phyloP scores from a whole-genome alignment of 2,797 vertebrate genomes.

The Hybognathus amarus region DNA sequence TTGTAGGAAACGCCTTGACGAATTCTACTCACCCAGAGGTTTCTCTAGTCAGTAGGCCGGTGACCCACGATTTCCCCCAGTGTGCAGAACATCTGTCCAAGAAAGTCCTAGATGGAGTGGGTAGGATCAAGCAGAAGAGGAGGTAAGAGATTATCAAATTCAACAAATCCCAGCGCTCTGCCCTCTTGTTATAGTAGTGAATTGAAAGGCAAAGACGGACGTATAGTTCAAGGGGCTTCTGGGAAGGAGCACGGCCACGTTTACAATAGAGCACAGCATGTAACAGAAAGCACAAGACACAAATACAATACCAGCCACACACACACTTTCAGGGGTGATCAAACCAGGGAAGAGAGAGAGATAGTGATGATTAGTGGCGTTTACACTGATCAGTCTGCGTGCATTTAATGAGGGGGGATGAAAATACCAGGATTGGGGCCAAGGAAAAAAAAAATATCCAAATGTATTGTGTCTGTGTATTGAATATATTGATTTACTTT shows the following conservation, averaged over 20 bases:
- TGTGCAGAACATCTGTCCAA: constrained; percentile 94
- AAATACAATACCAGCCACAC: constrained; percentile 61
- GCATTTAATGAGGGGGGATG: constrained; percentile 20
- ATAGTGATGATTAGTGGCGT: constrained; percentile 44
- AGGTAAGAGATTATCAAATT: constrained; percentile 33
- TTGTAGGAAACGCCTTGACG: neutral
- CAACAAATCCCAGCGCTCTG: constrained; percentile 27
- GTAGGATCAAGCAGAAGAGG: constrained; percentile 21
- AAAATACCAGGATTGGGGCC: constrained; percentile 56
- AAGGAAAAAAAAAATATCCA: constrained; percentile 75
- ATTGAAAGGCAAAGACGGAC: constrained; percentile 72
- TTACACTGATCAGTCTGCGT: constrained; percentile 26
- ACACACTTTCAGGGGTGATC: constrained; percentile 58
- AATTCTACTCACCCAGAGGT: constrained; percentile 87
- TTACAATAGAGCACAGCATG: constrained; percentile 75
- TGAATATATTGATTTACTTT: neutral
- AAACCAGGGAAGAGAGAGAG: constrained; percentile 23
- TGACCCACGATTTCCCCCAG: constrained; percentile 94
- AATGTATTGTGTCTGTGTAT: constrained; percentile 71
- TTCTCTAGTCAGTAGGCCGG: constrained; percentile 93
- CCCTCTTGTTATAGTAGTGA: constrained; percentile 38
- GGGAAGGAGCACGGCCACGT: constrained; percentile 70
- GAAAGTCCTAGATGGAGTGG: constrained; percentile 84
- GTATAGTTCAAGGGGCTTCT: constrained; percentile 82
- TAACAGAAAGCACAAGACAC: constrained; percentile 81